phyloP scores from a whole-genome alignment of 2,888 invertebrate species.

The Tridacna crocea region DNA sequence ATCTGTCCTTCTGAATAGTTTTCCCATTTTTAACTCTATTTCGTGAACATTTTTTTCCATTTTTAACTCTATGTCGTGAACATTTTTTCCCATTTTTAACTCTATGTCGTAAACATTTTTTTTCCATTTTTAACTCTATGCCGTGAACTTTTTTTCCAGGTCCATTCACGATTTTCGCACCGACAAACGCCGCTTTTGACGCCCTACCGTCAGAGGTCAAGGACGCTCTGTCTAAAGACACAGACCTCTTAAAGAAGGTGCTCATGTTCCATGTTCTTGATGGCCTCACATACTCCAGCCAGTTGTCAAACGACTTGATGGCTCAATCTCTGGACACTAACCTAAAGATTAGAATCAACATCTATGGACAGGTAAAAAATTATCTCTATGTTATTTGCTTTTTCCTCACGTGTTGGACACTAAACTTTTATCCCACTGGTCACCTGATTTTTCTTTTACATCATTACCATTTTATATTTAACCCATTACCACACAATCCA shows the following conservation, averaged over 20 bases:
- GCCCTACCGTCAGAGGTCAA: constrained; percentile 52
- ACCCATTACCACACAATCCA: no score
- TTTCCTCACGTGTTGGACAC: no score
- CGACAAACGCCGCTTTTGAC: constrained; percentile 65
- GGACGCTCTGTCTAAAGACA: constrained; percentile 56
- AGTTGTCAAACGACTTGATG: constrained; percentile 51
- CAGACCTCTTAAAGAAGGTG: constrained; percentile 55
- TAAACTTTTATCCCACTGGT: no score
- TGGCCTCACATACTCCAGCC: constrained; percentile 41
- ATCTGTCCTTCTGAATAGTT: no score
- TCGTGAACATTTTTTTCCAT: not conserved
- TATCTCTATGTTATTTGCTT: not conserved
- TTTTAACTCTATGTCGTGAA: not conserved
- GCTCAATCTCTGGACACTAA: constrained; percentile 41
- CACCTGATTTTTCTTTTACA: no score
- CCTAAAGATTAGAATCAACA: constrained; percentile 59
- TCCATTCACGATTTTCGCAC: constrained; percentile 66
- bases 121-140: not conserved
- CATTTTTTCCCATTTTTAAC: no score
- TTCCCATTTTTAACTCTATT: no score
- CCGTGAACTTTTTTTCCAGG: constrained; percentile 55
- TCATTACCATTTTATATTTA: no score
- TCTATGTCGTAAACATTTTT: constrained; percentile 4
- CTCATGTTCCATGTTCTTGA: constrained; percentile 60
- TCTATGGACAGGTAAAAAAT: constrained; percentile 28